A percentile compares a stretch with the other conserved stretches of the same genome.
These are phyloP conservation scores for Notechis scutatus DNA, from an alignment of 2,113 vertebrate genomes.

Conservation along the genomic window DNA sequence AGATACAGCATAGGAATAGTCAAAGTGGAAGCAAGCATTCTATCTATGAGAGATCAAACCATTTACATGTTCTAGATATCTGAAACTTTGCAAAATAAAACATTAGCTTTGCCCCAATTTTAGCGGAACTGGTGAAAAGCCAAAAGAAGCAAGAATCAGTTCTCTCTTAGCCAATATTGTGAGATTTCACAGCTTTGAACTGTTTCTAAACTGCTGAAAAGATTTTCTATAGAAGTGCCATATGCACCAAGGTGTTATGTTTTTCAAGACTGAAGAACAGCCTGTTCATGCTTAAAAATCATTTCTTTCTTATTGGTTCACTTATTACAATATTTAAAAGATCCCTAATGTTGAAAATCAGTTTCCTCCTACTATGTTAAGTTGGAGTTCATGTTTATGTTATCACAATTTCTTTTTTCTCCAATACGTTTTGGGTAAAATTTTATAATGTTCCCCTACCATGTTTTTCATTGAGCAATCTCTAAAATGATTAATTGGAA, in stretches of 20 bases:
- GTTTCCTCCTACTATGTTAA: background rate
- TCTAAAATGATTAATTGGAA: background rate
- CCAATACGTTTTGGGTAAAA: background rate
- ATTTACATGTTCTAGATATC: background rate
- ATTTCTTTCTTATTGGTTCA: background rate
- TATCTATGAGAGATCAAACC: background rate
- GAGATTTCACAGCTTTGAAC: background rate
- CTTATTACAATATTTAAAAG: background rate
- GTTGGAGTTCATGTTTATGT: background rate
- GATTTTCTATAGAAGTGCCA: background rate
- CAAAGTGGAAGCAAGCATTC: background rate
- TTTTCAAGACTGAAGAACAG: background rate
- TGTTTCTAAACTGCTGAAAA: background rate
- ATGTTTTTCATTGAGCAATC: background rate
- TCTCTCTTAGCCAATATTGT: background rate
- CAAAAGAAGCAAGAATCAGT: background rate
- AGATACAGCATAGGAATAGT: background rate
- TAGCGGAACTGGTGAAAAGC: background rate
- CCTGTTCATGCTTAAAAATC: background rate
- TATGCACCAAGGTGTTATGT: background rate
- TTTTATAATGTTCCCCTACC: background rate
- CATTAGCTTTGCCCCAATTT: background rate
- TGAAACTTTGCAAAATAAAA: background rate
- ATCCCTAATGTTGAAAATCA: background rate
- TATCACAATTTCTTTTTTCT: background rate